Evolutionary conservation across 2,113 vertebrate species (phyloP).

Genomic region (Podocnemis expansa): DNA sequence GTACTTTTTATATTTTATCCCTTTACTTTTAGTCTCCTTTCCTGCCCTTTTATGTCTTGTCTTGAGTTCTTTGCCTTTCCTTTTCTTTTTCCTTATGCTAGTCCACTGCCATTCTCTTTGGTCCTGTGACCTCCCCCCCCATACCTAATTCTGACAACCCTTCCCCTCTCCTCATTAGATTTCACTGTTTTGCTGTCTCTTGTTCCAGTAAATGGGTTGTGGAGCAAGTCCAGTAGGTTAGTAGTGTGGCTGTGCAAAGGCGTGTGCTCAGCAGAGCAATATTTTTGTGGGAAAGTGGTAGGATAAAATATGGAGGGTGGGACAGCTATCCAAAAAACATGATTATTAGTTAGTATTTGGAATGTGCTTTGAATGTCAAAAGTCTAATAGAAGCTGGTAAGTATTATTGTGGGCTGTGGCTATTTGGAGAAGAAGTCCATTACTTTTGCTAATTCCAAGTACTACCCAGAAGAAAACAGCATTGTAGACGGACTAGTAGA

Average conservation of each 20-base stretch:
- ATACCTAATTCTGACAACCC: rapidly evolving
- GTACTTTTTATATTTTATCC: neutral
- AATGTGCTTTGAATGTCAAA: neutral
- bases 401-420: neutral
- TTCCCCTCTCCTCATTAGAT: neutral
- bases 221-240: neutral
- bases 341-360: neutral
- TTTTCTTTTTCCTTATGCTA: neutral
- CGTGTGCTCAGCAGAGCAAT: neutral
- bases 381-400: neutral
- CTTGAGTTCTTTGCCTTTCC: neutral
- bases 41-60: neutral
- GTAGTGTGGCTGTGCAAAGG: neutral
- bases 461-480: neutral
- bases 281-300: neutral
- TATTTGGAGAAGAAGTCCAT: neutral
- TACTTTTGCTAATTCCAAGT: neutral
- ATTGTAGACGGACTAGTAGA: neutral
- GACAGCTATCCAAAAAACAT: neutral
- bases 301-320: neutral
- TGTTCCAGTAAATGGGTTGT: neutral
- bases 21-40: neutral
- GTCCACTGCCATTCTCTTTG: neutral
- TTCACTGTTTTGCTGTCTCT: rapidly evolving
- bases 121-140: rapidly evolving